Evolutionary conservation across 30 jellyfish, hydroid and myxozoan species (phyloP).

Genomic region (Rhopilema esculentum): DNA sequence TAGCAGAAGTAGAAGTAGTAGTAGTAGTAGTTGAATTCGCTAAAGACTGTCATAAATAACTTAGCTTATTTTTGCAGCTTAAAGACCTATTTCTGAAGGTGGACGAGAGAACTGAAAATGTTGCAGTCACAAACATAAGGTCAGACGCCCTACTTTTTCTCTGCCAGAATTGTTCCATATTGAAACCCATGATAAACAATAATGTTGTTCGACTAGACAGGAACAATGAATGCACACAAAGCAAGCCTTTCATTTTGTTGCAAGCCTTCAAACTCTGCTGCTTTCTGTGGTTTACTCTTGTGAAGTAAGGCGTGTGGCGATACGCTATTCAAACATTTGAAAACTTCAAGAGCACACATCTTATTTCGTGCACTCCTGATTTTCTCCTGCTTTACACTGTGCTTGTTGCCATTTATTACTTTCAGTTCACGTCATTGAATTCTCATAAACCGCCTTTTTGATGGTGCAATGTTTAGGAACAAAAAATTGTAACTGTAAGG

Average conservation of each 20-base stretch:
- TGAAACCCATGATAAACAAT: not conserved
- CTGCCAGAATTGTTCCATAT: not conserved
- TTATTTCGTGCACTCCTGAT: constrained; percentile 22
- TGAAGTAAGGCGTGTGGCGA: constrained; percentile 62
- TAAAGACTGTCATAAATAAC: too few relatives aligned
- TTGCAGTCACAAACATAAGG: not conserved
- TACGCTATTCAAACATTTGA: constrained; percentile 32
- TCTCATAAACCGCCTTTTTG: too few relatives aligned
- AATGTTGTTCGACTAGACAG: not conserved
- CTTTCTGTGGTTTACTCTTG: constrained; percentile 22
- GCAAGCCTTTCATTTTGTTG: not conserved
- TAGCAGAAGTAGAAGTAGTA: too few relatives aligned
- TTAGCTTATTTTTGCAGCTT: not conserved
- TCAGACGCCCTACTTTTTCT: not conserved
- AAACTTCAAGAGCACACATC: constrained; percentile 64
- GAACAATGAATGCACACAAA: too few relatives aligned
- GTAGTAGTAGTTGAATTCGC: too few relatives aligned
- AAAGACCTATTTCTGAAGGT: not conserved
- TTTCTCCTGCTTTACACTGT: too few relatives aligned
- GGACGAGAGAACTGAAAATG: not conserved
- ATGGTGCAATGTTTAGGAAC: too few relatives aligned
- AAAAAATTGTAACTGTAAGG: too few relatives aligned
- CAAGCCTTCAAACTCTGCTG: not conserved
- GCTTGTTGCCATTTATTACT: too few relatives aligned
- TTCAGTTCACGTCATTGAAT: too few relatives aligned